phyloP scores from a whole-genome alignment of 2,888 invertebrate species.

The Platerodrilus igneus region DNA sequence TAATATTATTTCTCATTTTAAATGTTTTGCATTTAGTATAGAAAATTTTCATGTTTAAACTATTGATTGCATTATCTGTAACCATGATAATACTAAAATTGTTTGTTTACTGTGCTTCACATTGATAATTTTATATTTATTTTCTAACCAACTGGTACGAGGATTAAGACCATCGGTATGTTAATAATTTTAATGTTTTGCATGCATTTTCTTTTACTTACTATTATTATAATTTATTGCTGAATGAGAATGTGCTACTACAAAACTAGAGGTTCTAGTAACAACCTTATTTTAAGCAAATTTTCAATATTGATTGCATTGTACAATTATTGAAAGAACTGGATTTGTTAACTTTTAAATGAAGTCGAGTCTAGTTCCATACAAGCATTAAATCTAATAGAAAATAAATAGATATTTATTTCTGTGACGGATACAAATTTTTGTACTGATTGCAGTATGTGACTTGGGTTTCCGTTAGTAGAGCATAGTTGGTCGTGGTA shows the following conservation, averaged over 20 bases:
- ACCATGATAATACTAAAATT: background rate
- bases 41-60: background rate
- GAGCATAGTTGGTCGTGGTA: too few species aligned
- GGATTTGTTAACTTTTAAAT: too few species aligned
- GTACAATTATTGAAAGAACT: too few species aligned
- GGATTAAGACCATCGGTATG: constrained; percentile 53
- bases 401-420: too few species aligned
- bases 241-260: background rate
- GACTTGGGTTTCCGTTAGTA: too few species aligned
- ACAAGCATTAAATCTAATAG: too few species aligned
- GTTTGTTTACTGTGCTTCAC: constrained; percentile 2
- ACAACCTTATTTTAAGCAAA: background rate
- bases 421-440: too few species aligned
- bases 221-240: background rate
- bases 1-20: background rate
- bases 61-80: background rate
- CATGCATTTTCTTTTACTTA: constrained; percentile 4
- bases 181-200: constrained; percentile 16
- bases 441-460: too few species aligned
- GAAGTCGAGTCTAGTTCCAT: too few species aligned
- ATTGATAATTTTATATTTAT: constrained; percentile 28
- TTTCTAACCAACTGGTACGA: constrained; percentile 54
- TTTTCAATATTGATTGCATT: background rate
- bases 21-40: background rate
- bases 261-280: background rate